A percentile compares a stretch with the other conserved stretches of the same genome.
Evolutionary conservation across 92 coral and sea anemone genomes (phyloP).

Genomic region (Epizoanthus stellaris): DNA sequence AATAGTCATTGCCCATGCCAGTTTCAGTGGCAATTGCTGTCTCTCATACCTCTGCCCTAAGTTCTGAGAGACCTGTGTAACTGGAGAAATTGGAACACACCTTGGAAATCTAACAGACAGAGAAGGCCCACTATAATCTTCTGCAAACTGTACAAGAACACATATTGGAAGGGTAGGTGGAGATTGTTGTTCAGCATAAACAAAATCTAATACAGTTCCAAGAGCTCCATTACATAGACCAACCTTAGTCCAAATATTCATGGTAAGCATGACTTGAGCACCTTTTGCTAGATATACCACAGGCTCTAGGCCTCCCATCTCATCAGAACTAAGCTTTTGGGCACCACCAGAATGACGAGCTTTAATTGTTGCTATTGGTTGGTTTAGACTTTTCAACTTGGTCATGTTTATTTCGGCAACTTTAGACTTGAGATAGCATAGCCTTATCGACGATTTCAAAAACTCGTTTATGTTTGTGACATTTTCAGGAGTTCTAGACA

Average conservation of each 20-base stretch:
- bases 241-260: constrained; percentile 52
- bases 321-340: constrained; percentile 14
- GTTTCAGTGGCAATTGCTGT: neutral
- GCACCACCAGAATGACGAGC: neutral
- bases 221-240: constrained; percentile 65
- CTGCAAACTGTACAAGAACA: constrained; percentile 61
- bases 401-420: constrained; percentile 67
- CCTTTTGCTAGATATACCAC: neutral
- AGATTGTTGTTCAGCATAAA: constrained; percentile 50
- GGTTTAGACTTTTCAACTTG: neutral
- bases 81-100: constrained; percentile 74
- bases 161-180: constrained; percentile 60
- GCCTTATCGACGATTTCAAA: constrained; percentile 41
- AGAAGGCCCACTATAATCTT: constrained; percentile 55
- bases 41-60: constrained; percentile 53
- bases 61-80: constrained; percentile 62
- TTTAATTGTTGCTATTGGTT: constrained; percentile 15
- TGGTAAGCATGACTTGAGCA: neutral
- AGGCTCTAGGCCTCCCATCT: neutral
- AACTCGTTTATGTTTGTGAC: constrained; percentile 47
- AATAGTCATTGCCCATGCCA: no score
- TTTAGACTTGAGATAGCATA: constrained; percentile 52
- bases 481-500: constrained; percentile 57
- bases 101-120: constrained; percentile 51
- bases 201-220: constrained; percentile 57